Conservation (phyloP, 1,140 invertebrate species). For the Plectrocnemia conspersa region DNA sequence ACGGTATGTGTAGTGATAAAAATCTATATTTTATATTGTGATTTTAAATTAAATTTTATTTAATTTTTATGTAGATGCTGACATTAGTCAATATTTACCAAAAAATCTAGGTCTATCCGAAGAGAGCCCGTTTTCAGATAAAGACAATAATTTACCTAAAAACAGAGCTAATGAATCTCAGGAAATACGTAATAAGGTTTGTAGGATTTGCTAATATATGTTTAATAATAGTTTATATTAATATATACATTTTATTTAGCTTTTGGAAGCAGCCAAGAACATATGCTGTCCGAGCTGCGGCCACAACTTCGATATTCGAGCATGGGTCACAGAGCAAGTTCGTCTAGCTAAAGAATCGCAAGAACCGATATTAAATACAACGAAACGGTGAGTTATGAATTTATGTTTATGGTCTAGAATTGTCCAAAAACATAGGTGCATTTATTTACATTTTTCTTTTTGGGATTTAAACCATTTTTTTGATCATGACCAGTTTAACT, state of each 20-base stretch:
- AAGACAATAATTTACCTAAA: not conserved
- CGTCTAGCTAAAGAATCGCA: not conserved
- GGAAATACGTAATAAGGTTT: not conserved
- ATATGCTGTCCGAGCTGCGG: not conserved
- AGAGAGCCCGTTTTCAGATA: not conserved
- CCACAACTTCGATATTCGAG: not conserved
- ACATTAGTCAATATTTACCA: not conserved
- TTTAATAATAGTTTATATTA: too few relatives aligned
- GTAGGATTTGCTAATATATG: too few relatives aligned
- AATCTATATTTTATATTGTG: not conserved
- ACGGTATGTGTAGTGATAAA: not conserved
- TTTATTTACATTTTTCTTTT: too few relatives aligned
- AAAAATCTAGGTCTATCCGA: not conserved
- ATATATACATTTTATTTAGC: not conserved
- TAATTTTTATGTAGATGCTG: not conserved
- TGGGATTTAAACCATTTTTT: too few relatives aligned
- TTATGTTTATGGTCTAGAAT: too few relatives aligned
- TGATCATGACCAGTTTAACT: too few relatives aligned
- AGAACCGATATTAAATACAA: too few relatives aligned
- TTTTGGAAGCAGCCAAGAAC: not conserved
- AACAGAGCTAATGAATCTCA: not conserved
- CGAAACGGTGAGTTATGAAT: too few relatives aligned
- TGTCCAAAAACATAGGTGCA: too few relatives aligned
- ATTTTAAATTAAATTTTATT: not conserved
- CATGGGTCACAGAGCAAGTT: not conserved